Conservation (phyloP, 2,888 invertebrate genomes). For the Aphidoletes aphidimyza region DNA sequence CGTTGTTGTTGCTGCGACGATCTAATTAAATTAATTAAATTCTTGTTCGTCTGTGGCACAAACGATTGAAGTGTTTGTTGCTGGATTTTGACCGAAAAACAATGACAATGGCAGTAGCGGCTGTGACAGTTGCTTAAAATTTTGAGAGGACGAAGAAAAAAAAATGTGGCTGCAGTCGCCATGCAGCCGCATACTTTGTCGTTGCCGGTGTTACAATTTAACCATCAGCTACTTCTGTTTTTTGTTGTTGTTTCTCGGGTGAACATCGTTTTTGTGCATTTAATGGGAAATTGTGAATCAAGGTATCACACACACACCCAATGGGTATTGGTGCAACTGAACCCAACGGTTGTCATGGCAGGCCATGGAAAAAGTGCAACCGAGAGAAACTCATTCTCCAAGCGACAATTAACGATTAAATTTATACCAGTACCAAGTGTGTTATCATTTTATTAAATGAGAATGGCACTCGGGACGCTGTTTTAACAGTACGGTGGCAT, state of each 20-base stretch:
- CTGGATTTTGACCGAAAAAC: neutral
- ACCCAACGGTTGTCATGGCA: too few relatives aligned
- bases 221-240: neutral
- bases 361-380: neutral
- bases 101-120: neutral
- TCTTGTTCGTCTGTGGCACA: neutral
- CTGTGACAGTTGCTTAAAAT: too few relatives aligned
- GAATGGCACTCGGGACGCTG: neutral
- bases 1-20: neutral
- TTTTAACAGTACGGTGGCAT: too few relatives aligned
- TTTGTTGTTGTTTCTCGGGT: too few relatives aligned
- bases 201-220: neutral
- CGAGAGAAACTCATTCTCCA: conserved; percentile 1
- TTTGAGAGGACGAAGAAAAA: neutral
- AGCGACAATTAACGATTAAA: conserved; percentile 51
- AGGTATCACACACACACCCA: too few relatives aligned
- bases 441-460: conserved; percentile 12
- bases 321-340: too few relatives aligned
- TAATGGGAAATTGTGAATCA: conserved; percentile 21
- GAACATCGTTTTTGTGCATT: too few relatives aligned
- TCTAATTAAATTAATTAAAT: conserved; percentile 51
- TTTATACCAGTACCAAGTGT: conserved; percentile 44
- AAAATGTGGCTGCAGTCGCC: neutral
- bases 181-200: conserved; percentile 23
- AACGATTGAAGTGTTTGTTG: neutral